A percentile compares a stretch with the other conserved stretches of the same genome.
Evolutionary conservation across 2,797 vertebrate species (phyloP).

Genomic region (Tokudaia tokunoshimensis): DNA sequence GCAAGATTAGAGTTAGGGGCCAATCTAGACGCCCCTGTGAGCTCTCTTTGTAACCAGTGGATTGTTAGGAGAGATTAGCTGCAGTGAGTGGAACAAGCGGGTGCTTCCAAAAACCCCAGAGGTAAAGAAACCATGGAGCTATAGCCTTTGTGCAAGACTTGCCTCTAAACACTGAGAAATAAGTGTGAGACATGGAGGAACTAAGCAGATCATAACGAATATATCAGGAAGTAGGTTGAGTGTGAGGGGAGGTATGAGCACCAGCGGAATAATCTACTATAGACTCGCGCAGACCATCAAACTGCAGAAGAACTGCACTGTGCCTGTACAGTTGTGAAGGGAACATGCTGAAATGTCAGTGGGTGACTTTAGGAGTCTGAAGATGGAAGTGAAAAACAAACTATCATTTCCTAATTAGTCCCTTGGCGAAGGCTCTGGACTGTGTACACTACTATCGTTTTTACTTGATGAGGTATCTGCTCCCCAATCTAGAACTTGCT

Average conservation of each 20-base stretch:
- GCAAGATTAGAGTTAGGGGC: not conserved
- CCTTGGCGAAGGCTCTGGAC: slow-evolving; percentile 40
- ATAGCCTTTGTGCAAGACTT: not conserved
- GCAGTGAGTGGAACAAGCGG: not conserved
- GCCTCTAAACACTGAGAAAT: not conserved
- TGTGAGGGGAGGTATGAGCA: not conserved
- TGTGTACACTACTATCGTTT: not conserved
- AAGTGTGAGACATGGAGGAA: not conserved
- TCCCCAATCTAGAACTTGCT: not conserved
- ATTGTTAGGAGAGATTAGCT: not conserved
- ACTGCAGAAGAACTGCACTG: not conserved
- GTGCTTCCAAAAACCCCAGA: not conserved
- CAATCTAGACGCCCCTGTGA: fast-evolving
- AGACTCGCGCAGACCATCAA: fast-evolving
- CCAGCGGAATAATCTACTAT: not conserved
- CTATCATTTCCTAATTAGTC: not conserved
- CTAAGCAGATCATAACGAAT: not conserved
- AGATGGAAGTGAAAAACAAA: not conserved
- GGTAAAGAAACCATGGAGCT: not conserved
- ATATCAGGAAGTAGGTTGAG: not conserved
- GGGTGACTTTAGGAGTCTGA: not conserved
- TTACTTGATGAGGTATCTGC: not conserved
- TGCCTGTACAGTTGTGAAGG: not conserved
- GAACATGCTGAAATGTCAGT: not conserved
- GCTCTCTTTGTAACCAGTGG: not conserved